Evolutionary conservation across 2,113 vertebrate genomes (phyloP).

Genomic region (Eidolon helvum): DNA sequence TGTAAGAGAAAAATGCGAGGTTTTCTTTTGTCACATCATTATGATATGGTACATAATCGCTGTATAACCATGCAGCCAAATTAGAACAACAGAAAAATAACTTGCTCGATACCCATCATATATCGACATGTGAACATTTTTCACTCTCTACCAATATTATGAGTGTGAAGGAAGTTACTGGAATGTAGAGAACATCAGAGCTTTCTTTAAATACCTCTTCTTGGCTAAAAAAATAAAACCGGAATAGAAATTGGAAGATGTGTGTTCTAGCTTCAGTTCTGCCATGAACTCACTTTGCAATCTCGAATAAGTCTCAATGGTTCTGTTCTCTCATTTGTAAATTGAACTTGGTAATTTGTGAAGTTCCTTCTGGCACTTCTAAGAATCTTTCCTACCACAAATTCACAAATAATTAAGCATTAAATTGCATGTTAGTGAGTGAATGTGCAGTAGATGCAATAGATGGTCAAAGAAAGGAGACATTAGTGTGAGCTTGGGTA

Average conservation of each 20-base stretch:
- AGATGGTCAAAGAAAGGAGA: neutral
- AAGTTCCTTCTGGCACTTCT: neutral
- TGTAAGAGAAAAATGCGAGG: neutral
- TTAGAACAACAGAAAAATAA: neutral
- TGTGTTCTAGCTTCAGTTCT: neutral
- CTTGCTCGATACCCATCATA: neutral
- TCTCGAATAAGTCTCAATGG: neutral
- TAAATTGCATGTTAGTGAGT: neutral
- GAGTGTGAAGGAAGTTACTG: neutral
- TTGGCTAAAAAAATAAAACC: neutral
- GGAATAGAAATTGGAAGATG: neutral
- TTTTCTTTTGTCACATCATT: neutral
- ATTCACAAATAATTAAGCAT: slow-evolving; percentile 12
- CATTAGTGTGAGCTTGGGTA: neutral
- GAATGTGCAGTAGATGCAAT: neutral
- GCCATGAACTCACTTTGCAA: neutral
- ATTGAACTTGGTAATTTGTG: neutral
- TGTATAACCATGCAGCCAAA: neutral
- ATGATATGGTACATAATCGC: neutral
- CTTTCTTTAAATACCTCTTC: neutral
- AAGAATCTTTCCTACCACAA: neutral
- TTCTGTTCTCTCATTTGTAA: neutral
- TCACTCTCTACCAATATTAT: neutral
- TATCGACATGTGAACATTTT: neutral
- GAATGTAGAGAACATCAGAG: too few relatives aligned